phyloP scores from a whole-genome alignment of 2,113 vertebrate species.

The Pitta sordida region DNA sequence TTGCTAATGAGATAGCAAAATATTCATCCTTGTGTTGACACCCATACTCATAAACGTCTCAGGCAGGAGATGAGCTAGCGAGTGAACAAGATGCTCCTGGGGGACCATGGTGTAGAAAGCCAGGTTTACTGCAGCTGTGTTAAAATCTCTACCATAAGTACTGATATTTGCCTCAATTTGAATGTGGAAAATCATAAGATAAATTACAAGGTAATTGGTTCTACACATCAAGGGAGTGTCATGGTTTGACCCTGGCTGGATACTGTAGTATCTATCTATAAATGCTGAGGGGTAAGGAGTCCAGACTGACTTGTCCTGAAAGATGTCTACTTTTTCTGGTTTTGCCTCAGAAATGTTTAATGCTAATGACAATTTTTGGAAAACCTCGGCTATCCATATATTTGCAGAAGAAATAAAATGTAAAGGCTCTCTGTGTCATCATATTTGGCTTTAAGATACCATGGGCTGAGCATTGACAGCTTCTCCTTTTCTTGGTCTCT shows the following conservation, averaged over 20 bases:
- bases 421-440: neutral
- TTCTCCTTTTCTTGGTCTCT: neutral
- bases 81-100: neutral
- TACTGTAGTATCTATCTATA: neutral
- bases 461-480: neutral
- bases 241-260: too few relatives aligned
- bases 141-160: neutral
- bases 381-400: neutral
- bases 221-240: neutral
- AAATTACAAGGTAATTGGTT: neutral
- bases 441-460: neutral
- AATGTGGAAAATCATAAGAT: neutral
- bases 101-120: accelerated
- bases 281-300: neutral
- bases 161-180: neutral
- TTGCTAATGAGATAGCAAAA: neutral
- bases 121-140: neutral
- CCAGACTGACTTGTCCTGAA: neutral
- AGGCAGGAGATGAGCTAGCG: neutral
- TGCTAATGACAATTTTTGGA: neutral
- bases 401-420: neutral
- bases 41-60: neutral
- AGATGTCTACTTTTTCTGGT: neutral
- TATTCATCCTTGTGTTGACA: neutral
- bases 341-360: neutral